Evolutionary conservation across 37 sponge, comb jelly and placozoan species (phyloP).

Genomic region (Halisarca cf. caerulea): DNA sequence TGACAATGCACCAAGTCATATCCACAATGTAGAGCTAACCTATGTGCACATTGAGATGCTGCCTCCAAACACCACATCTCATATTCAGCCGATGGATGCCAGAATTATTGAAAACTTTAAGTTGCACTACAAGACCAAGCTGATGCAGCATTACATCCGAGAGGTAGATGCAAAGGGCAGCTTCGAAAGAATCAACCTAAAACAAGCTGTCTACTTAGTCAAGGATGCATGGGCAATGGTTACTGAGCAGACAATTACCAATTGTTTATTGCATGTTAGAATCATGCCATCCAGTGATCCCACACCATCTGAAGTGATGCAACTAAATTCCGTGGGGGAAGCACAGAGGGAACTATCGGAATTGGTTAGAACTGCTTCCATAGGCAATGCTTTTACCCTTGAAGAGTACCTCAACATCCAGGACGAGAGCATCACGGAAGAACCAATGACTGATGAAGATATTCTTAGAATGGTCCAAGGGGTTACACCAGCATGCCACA

Average conservation of each 20-base stretch:
- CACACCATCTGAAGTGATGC: neutral
- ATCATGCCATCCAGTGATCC: neutral
- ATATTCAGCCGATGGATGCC: constrained; percentile 35
- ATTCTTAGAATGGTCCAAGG: neutral
- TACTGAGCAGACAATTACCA: constrained; percentile 6
- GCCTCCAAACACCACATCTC: constrained; percentile 32
- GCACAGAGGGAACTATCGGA: neutral
- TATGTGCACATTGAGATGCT: constrained; percentile 16
- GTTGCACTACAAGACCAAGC: constrained; percentile 22
- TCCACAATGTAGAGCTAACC: neutral
- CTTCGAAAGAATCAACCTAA: constrained; percentile 15
- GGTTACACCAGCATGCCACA: neutral
- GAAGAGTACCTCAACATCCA: neutral
- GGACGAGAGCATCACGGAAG: constrained; percentile 3
- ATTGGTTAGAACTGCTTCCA: neutral
- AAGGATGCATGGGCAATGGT: constrained; percentile 26
- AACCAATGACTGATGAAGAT: neutral
- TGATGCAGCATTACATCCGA: neutral
- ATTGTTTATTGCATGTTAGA: constrained; percentile 30
- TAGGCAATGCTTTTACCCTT: neutral
- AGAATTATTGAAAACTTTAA: constrained; percentile 18
- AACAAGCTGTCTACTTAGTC: constrained; percentile 29
- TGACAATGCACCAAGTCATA: constrained; percentile 26
- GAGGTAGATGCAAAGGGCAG: neutral
- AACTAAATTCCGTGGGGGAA: neutral